Evolutionary conservation across 2,113 vertebrate genomes (phyloP).

Genomic region (Caranx melampygus): DNA sequence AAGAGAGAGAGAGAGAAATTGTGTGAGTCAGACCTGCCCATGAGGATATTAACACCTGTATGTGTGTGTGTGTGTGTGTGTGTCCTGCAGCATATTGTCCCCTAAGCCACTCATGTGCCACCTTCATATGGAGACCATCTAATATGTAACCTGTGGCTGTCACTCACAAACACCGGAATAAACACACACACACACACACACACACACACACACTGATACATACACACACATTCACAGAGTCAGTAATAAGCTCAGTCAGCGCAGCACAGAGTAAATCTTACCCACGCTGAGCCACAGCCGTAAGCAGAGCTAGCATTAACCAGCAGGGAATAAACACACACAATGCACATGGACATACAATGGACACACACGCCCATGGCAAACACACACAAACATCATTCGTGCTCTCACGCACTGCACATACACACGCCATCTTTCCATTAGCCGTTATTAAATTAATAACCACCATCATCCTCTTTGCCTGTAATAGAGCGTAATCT

Average conservation of each 20-base stretch:
- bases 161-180: conserved; percentile 40
- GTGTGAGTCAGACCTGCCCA: conserved; percentile 70
- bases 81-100: conserved; percentile 65
- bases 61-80: conserved; percentile 52
- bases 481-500: conserved; percentile 62
- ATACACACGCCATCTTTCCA: conserved; percentile 51
- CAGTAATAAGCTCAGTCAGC: conserved; percentile 69
- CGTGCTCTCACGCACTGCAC: conserved; percentile 22
- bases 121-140: conserved; percentile 65
- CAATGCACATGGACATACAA: conserved; percentile 13
- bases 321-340: conserved; percentile 47
- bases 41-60: conserved; percentile 71
- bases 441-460: conserved; percentile 70
- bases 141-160: conserved; percentile 69
- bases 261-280: conserved; percentile 58
- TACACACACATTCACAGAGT: conserved; percentile 30
- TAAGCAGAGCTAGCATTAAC: conserved; percentile 64
- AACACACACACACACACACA: conserved; percentile 24
- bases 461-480: conserved; percentile 64
- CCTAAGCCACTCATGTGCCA: conserved; percentile 69
- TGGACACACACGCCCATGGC: conserved; percentile 2
- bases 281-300: conserved; percentile 55
- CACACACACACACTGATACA: conserved; percentile 21
- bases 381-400: background rate
- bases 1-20: conserved; percentile 58